A percentile compares a stretch with the other conserved stretches of the same genome.
Conservation (phyloP, 2,797 vertebrate genomes). For the Coregonus suidteri region DNA sequence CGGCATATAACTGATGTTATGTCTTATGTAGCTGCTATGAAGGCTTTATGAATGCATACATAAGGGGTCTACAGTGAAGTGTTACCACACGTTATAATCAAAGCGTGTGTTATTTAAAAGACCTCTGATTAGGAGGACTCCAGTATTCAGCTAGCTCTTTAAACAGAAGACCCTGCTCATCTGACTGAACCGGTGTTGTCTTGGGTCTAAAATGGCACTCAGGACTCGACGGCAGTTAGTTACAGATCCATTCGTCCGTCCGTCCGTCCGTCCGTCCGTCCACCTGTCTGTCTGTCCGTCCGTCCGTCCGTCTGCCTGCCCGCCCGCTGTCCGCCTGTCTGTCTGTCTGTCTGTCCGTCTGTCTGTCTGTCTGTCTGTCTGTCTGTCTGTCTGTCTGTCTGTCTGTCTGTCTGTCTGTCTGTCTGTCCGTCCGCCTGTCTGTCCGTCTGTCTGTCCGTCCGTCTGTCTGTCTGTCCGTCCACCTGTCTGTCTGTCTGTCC, state of each 20-base stretch:
- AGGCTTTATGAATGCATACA: not conserved
- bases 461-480: not conserved
- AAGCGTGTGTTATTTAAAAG: not conserved
- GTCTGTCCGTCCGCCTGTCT: not conserved
- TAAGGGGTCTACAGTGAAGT: not conserved
- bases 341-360: not conserved
- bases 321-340: not conserved
- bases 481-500: not conserved
- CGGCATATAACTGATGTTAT: not conserved
- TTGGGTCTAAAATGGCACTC: no score
- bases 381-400: not conserved
- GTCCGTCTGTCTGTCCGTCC: not conserved
- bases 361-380: not conserved
- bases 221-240: no score
- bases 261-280: not conserved
- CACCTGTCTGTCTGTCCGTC: not conserved
- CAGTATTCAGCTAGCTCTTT: no score
- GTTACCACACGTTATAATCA: not conserved
- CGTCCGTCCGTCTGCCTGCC: not conserved
- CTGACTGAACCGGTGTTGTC: no score
- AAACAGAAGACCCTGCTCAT: no score
- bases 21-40: not conserved
- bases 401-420: not conserved
- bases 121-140: not conserved
- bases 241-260: not conserved